These are phyloP conservation scores for Trimorus sp. DNA, from an alignment of 2,888 invertebrate species.

Conservation along the genomic window DNA sequence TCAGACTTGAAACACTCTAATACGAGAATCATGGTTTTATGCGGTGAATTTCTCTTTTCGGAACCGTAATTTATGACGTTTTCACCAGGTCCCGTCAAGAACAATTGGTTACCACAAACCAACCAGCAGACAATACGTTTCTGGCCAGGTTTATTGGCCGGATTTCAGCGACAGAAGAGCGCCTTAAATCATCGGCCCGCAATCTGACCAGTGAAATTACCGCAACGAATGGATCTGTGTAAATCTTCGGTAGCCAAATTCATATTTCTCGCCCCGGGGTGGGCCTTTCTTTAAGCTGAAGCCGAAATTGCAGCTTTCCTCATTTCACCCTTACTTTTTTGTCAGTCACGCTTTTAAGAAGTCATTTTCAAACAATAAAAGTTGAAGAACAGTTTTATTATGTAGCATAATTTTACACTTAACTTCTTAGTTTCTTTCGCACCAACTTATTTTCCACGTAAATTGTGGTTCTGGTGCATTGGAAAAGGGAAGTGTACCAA, in stretches of 20 bases:
- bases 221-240: conserved; percentile 31
- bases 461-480: too few species aligned
- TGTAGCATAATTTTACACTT: too few species aligned
- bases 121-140: conserved; percentile 42
- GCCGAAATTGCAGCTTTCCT: too few species aligned
- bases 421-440: too few species aligned
- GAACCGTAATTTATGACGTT: conserved; percentile 28
- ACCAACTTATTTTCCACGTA: too few species aligned
- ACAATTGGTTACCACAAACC: conserved; percentile 28
- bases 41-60: conserved; percentile 27
- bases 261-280: too few species aligned
- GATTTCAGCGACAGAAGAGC: conserved; percentile 17
- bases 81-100: conserved; percentile 29
- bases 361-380: too few species aligned
- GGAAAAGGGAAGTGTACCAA: too few species aligned
- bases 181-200: conserved; percentile 33
- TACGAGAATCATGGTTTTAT: background rate
- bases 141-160: conserved; percentile 35
- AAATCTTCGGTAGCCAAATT: background rate
- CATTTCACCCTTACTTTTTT: too few species aligned
- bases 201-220: conserved; percentile 39
- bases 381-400: too few species aligned
- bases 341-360: too few species aligned
- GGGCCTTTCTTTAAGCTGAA: too few species aligned
- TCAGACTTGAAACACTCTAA: background rate